phyloP scores from a whole-genome alignment of 2,888 invertebrate genomes.

The Lydus trimaculatus region DNA sequence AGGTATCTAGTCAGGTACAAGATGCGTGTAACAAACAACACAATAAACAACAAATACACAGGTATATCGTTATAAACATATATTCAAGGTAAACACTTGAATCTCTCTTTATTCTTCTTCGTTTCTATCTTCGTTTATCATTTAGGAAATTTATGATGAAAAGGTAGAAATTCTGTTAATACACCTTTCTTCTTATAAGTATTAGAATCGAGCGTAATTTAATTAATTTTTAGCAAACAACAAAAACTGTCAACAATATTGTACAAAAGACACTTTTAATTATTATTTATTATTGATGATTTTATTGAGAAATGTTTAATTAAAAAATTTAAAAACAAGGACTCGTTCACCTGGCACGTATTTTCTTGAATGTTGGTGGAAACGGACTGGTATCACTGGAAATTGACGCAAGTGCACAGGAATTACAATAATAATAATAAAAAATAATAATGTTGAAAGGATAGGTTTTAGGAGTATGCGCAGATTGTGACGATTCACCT shows the following conservation, averaged over 20 bases:
- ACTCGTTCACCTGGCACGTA: slow-evolving; percentile 22
- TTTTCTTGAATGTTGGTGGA: neutral
- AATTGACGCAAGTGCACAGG: slow-evolving; percentile 10
- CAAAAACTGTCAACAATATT: neutral
- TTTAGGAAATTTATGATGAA: neutral
- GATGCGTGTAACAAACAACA: neutral
- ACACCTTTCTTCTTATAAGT: neutral
- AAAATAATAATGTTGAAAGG: slow-evolving; percentile 18
- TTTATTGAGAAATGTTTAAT: too few species aligned
- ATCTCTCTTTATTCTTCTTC: neutral
- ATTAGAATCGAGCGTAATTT: neutral
- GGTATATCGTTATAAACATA: neutral
- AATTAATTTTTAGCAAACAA: neutral
- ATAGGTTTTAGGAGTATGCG: slow-evolving; percentile 24
- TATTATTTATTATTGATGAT: too few species aligned
- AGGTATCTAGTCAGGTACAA: neutral
- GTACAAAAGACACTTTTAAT: neutral
- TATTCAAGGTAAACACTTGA: neutral
- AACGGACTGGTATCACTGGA: slow-evolving; percentile 21
- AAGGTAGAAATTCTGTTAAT: neutral
- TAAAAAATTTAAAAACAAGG: neutral
- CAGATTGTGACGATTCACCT: slow-evolving; percentile 24
- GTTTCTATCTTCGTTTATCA: neutral
- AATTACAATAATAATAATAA: slow-evolving; percentile 10
- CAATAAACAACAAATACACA: neutral